Evolutionary conservation across 2,888 invertebrate species (phyloP).

Genomic region (Catocala sponsa): DNA sequence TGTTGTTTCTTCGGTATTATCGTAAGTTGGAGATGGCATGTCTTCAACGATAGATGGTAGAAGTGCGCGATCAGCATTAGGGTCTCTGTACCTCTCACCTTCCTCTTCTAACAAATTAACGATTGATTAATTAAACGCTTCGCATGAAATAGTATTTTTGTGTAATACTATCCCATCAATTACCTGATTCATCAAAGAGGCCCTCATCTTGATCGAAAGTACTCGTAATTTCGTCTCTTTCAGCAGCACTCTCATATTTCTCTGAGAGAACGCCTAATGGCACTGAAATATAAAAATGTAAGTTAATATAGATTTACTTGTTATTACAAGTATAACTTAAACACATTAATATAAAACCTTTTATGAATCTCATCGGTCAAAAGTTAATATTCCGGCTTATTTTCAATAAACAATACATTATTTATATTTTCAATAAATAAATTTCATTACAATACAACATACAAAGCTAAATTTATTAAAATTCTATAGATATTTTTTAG

Average conservation of each 20-base stretch:
- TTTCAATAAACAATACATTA: not conserved
- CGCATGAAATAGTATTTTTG: not conserved
- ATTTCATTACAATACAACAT: no score
- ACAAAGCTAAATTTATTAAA: no score
- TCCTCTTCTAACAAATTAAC: conserved; percentile 52
- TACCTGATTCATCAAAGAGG: conserved; percentile 73
- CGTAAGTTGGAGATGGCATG: conserved; percentile 16
- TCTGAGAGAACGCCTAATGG: conserved; percentile 94
- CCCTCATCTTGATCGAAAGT: conserved; percentile 48
- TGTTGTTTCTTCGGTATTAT: conserved; percentile 38
- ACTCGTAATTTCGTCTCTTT: conserved; percentile 90
- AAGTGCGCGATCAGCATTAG: conserved; percentile 65
- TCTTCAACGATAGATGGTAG: conserved; percentile 49
- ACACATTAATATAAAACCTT: not conserved
- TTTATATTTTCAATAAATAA: not conserved
- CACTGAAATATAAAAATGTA: conserved; percentile 84
- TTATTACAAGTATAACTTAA: not conserved
- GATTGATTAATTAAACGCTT: not conserved
- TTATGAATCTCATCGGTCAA: no score
- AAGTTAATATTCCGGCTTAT: not conserved
- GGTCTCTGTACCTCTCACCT: conserved; percentile 70
- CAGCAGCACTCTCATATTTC: conserved; percentile 92
- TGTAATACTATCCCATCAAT: not conserved
- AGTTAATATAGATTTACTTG: not conserved
- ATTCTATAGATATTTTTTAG: no score